Evolutionary conservation across 2,113 vertebrate genomes (phyloP), one percentile per base, ranked within the genome.

Genomic region (Girardinichthys multiradiatus): DNA sequence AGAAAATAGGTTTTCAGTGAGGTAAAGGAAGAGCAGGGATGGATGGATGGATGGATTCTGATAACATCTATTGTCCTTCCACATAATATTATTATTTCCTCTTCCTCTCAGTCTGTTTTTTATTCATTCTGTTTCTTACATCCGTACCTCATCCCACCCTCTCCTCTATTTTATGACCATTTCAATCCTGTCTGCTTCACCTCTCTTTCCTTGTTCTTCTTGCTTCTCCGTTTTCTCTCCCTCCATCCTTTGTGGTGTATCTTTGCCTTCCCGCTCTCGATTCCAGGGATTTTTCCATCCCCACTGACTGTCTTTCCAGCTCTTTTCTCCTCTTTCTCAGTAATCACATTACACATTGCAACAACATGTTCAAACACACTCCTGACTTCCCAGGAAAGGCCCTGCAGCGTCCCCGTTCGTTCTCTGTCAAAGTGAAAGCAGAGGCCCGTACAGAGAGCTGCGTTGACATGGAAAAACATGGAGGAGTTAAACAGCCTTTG

Each of bases 401-500:
- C 48, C 57, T 2, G 27, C 63, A 29, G 39, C 74, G 37, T 39
- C 66, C 30, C 12, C 27, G 24, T 66, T 37, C 37, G 15, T 24
- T 2, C 30, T 28, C 33, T 2, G 8, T 72, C 79, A 78, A 67
- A 86, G 30, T 1, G 13, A 76, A 74, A 84, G 78, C 65, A 71
- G 73, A 19, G n/a, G n/a, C n/a, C n/a, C n/a, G n/a, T n/a, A n/a
- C n/a, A n/a, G n/a, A n/a, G 4, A 9, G 15, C 59, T 19, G 67
- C 8, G 26, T 35, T 72, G 75, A 87, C 79, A 76, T 76, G 82
- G n/a, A 78, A 87, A 35, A 82, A 89, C 83, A 78, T 62, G 33
- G 24, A 66, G 48, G 28, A 64, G 48, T 76, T 77, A 72, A 77
- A 68, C 30, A 58, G 74, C 80, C 83, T 77, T 70, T 66, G 10